These are phyloP conservation scores for Paramisgurnus dabryanus DNA, from an alignment of 2,113 vertebrate genomes.

Conservation along the genomic window DNA sequence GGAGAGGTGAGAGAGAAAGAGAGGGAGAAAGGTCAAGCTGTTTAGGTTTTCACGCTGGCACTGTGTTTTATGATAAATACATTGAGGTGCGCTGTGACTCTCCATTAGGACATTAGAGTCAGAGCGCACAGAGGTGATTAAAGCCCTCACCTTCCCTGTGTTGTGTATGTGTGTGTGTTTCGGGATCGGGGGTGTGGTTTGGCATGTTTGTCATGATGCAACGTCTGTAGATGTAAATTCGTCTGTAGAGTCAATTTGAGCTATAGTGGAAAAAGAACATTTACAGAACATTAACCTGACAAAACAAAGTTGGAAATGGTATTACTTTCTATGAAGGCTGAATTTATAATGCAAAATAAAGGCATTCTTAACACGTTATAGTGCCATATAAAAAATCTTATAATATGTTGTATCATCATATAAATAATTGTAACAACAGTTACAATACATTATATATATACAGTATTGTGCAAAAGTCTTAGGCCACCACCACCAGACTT, in stretches of 20 bases:
- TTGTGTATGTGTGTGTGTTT: constrained; percentile 18
- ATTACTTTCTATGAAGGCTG: too few species aligned
- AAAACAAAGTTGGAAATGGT: not conserved
- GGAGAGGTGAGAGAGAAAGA: constrained; percentile 9
- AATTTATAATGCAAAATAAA: too few species aligned
- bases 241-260: constrained; percentile 5
- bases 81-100: constrained; percentile 35
- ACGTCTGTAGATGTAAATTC: not conserved
- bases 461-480: too few species aligned
- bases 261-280: not conserved
- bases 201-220: constrained; percentile 20
- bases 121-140: constrained; percentile 50
- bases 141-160: constrained; percentile 38
- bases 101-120: constrained; percentile 49
- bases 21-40: constrained; percentile 31
- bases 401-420: too few species aligned
- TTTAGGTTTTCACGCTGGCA: constrained; percentile 49
- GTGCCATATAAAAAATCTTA: too few species aligned
- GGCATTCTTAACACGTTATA: too few species aligned
- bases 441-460: too few species aligned
- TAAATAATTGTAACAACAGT: too few species aligned
- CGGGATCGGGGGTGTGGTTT: constrained; percentile 13
- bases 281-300: not conserved
- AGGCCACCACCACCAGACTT: too few species aligned
- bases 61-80: constrained; percentile 55